Base-by-base conservation (phyloP, 2,113 vertebrate species). In the Anoura caudifer region DNA sequence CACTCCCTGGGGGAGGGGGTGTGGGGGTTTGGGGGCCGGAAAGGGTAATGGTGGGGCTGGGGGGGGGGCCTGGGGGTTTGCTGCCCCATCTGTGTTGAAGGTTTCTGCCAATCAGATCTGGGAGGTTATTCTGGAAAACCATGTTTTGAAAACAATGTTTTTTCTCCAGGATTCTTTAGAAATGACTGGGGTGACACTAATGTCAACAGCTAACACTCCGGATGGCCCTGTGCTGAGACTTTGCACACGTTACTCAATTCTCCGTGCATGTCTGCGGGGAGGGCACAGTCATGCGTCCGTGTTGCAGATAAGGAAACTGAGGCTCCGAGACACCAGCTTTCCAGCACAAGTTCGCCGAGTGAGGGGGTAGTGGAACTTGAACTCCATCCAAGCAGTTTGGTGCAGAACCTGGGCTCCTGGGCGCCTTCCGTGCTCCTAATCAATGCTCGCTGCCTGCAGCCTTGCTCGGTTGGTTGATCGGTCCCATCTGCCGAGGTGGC, bases 361-460 rank as follows among this genome's bases (percentile, higher is more conserved):
- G 63, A 14, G 43, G 10, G 43, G 41, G 50, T 10, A 33, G 84
- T 26, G 14, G 80, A 24, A 33, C 24, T 16, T 59, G 81, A 65
- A 45, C 87, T 65, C 79, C 85, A n/a, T 2, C 20, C 10, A 33
- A 28, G 54, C 41, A 24, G 54, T n/a, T 1, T 38, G 67, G 22
- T 45, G 31, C 67, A 17, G 54, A 17, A 24, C 9, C 38, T 2
- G 36, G 50, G 52, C 56, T 75, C 47, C 50, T 2, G 41, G 63
- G 47, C 4, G 4, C 80, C 47, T 17, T 36, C 14, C 19, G 2
- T 0, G 45, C 50, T 45, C 28, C 70, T 54, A 0, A n/a, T 15
- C 28, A 70, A 7, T 8, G 31, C 41, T 16, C 50, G 45, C 52
- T 16, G 19, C 56, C 50, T n/a, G 10, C 24, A 52, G 77, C n/a